Base-by-base conservation (phyloP, 2,888 invertebrate genomes). In the Papilio protenor region DNA sequence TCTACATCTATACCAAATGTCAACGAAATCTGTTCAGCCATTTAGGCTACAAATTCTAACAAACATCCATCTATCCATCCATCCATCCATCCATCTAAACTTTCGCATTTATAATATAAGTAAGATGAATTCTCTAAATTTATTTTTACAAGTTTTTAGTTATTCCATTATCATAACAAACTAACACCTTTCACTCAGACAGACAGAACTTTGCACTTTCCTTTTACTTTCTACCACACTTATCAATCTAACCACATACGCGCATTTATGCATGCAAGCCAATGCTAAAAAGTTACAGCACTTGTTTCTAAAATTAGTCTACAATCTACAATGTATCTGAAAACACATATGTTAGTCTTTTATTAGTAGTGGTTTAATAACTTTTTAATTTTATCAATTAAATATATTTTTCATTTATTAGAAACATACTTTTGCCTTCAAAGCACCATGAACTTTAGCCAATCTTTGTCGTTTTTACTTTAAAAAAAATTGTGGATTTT, bases 131-230 rank as follows among this genome's bases (percentile, higher is more conserved):
- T 33, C 33, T 33, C 33, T 33, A 33, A 33, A 33, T 47, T 47
- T 47, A 12, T 47, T 47, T 47, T 6, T 47, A 12, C 2, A 59
- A 59, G 2, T 23, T 21, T 2, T 1, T 59, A 59, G 21, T 23
- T 21, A 18, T 5, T 21, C 21, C 10, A 57, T 10, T 64, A 61
- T 16, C 5, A 27, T 61, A 33, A 64, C 16, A 64, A 33, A 64
- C 27, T 33, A 27, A 33, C 61, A 14, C 61, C 61, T 64, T 64
- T 64, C 61, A 64, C 61, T 18, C 33, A 64, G 61, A 18, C 61
- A 61, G 4, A 23, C 23, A 23, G 3, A 61, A 61, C 14, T 61
- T 27, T 61, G 6, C 61, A 64, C 61, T 64, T 64, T 64, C 61
- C 1, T 64, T 64, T 64, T 16, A 16, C 33, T 14, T 59, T 23